A percentile compares a stretch with the other conserved stretches of the same genome.
Conservation (phyloP, 1,140 invertebrate genomes). For the Saccostrea echinata region DNA sequence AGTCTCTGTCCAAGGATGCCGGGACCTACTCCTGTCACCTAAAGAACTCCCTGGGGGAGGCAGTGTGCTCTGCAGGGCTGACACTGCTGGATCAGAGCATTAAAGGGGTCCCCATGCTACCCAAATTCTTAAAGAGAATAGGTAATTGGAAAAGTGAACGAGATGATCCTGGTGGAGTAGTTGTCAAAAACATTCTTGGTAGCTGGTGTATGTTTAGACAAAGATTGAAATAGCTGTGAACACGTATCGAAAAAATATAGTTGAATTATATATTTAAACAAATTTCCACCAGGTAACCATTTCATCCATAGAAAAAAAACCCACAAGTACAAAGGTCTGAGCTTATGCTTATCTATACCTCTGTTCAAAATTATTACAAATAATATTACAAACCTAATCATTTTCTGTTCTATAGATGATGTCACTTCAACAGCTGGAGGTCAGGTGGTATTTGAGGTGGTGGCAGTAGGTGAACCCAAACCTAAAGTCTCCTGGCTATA, state of each 20-base stretch:
- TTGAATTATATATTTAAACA: too few species aligned
- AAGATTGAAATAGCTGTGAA: too few species aligned
- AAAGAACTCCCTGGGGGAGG: conserved; percentile 74
- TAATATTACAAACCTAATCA: background rate
- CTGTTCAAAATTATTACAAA: background rate
- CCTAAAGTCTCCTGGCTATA: conserved; percentile 79
- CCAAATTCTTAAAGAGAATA: conserved; percentile 68
- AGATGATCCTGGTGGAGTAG: background rate
- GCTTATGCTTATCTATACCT: background rate
- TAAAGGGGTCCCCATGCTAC: conserved; percentile 65
- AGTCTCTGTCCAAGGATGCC: conserved; percentile 71
- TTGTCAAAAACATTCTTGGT: too few species aligned
- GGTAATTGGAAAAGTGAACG: conserved; percentile 41
- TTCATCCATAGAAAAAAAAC: too few species aligned
- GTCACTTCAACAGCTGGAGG: conserved; percentile 68
- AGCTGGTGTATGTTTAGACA: too few species aligned
- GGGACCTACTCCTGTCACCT: conserved; percentile 76
- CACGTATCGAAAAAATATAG: too few species aligned
- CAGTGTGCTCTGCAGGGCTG: conserved; percentile 71
- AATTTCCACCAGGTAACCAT: too few species aligned
- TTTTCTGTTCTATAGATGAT: conserved; percentile 58
- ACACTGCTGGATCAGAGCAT: conserved; percentile 70
- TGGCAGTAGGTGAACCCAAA: conserved; percentile 72
- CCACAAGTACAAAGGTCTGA: background rate
- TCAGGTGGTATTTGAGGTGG: conserved; percentile 72